Conservation (phyloP, 2,113 vertebrate species). For the Alectura lathami region DNA sequence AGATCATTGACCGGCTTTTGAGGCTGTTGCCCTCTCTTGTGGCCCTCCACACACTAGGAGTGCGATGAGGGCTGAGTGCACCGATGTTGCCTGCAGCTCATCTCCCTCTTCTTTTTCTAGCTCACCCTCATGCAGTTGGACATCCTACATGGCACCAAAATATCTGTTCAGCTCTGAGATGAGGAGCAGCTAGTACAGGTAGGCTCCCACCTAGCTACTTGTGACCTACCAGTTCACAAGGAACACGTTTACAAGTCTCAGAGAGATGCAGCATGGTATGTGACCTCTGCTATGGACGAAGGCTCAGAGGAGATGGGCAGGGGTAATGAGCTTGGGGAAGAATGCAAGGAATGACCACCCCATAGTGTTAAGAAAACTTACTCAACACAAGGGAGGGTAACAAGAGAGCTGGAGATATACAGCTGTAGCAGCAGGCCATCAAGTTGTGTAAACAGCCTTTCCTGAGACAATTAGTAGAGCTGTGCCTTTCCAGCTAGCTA, state of each 20-base stretch:
- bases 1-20: not conserved
- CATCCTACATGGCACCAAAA: not conserved
- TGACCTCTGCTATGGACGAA: not conserved
- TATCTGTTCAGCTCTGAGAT: rapidly evolving
- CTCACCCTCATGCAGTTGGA: not conserved
- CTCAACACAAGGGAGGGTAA: not conserved
- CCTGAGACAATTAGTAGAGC: not conserved
- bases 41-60: not conserved
- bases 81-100: not conserved
- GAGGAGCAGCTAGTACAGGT: not conserved
- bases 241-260: not conserved
- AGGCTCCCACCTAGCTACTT: not conserved
- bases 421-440: not conserved
- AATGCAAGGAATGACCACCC: not conserved
- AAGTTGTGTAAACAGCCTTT: not conserved
- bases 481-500: not conserved
- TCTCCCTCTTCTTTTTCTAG: not conserved
- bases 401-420: not conserved
- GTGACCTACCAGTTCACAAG: not conserved
- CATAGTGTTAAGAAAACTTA: not conserved
- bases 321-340: rapidly evolving
- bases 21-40: not conserved
- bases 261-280: not conserved
- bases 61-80: not conserved
- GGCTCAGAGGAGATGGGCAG: not conserved